A percentile compares a stretch with the other conserved stretches of the same genome.
These are phyloP conservation scores for Electrophaes corylata DNA, from an alignment of 2,888 invertebrate genomes.

Conservation along the genomic window DNA sequence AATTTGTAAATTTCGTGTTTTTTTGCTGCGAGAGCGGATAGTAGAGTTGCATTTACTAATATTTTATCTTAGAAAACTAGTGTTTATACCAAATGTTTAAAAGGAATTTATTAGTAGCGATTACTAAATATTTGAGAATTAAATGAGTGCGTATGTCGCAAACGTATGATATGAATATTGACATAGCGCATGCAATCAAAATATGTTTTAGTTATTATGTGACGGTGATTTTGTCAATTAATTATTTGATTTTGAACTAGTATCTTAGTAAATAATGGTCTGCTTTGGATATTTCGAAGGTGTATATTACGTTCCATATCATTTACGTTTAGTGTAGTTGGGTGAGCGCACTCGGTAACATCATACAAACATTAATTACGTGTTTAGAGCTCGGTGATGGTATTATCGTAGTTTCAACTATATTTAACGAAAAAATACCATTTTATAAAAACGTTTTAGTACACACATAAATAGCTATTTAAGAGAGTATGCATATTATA, in stretches of 20 bases:
- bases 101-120: constrained; percentile 57
- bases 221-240: constrained; percentile 78
- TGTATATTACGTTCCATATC: constrained; percentile 74
- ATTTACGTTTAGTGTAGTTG: constrained; percentile 59
- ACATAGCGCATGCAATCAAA: constrained; percentile 21
- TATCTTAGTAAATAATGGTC: constrained; percentile 43
- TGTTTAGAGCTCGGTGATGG: constrained; percentile 74
- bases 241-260: constrained; percentile 50
- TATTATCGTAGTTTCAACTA: constrained; percentile 67
- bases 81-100: constrained; percentile 79
- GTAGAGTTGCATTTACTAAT: constrained; percentile 83
- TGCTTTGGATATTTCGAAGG: constrained; percentile 62
- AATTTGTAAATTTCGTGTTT: constrained; percentile 74
- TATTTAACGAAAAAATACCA: constrained; percentile 63
- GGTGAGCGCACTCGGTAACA: constrained; percentile 40
- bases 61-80: constrained; percentile 76
- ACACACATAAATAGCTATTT: constrained; percentile 65
- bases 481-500: constrained; percentile 68
- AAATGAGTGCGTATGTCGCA: constrained; percentile 29
- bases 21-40: constrained; percentile 60
- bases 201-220: constrained; percentile 54
- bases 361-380: constrained; percentile 48
- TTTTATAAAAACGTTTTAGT: constrained; percentile 71
- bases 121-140: constrained; percentile 31
- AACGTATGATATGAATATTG: constrained; percentile 36